Evolutionary conservation across 2,797 vertebrate genomes (phyloP), one percentile per base, ranked within the genome.

Genomic region (Myotis vivesi): DNA sequence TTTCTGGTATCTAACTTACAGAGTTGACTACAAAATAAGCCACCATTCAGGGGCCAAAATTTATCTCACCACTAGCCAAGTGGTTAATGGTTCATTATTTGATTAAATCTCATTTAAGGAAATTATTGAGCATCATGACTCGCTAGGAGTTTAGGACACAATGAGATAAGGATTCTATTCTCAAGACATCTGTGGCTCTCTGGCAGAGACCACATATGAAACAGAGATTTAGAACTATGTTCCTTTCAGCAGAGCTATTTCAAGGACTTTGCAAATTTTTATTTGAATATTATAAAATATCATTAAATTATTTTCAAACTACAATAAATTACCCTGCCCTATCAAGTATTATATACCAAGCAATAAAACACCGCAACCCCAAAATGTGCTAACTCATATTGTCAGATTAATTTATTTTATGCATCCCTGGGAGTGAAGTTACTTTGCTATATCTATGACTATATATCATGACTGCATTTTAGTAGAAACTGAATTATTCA

Each of bases 301-400:
- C 28, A 90, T 90, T 68, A 87, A 91, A 93, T 90, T 86, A 95
- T 87, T 94, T 91, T 80, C 36, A 95, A 96, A 87, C 80, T 59
- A 59, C 51, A 92, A 59, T 82, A 85, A 94, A 71, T 28, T 76
- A 59, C 72, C 88, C 76, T 89, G 75, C 16, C 10, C 85, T 55
- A 82, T 75, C 72, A 91, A 94, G 59, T 89, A 68, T 72, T 91
- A 89, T 41, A 91, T 38, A 73, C 44, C 44, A 94, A 59, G 25
- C 13, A 22, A 71, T 89, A 96, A 49, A 53, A 80, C 16, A 80
- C 23, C 57, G 17, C 75, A 92, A 44, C 11, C 28, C 41, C 13
- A 59, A 94, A 82, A 82, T 82, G 53, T 87, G 71, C 46, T 73
- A 79, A 91, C 25, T 79, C 64, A 82, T 30, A 49, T 16, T 80